Evolutionary conservation across 64 coral and sea anemone genomes (phyloP).

Genomic region (Catalaphyllia jardinei): DNA sequence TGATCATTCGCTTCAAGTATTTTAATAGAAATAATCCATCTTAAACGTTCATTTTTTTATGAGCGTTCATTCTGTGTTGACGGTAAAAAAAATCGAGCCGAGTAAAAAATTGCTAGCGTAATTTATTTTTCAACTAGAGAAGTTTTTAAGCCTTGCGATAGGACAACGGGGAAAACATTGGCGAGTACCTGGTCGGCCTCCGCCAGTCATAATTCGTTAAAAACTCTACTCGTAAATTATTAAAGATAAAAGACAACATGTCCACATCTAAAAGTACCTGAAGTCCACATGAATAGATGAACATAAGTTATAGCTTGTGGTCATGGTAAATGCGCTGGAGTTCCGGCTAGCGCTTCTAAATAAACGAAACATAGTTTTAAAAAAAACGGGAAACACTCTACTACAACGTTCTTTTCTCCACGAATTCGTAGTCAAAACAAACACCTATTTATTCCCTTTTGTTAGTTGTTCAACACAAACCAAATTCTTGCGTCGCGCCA

Average conservation of each 20-base stretch:
- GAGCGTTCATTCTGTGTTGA: not conserved
- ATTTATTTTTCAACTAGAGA: not conserved
- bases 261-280: slow-evolving; percentile 30
- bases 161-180: not conserved
- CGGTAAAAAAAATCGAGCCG: not conserved
- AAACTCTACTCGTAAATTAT: slow-evolving; percentile 29
- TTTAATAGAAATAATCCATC: not conserved
- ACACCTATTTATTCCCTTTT: not conserved
- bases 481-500: slow-evolving; percentile 36
- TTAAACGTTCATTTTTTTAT: not conserved
- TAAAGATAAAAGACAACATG: not conserved
- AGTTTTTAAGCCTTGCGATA: not conserved
- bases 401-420: not conserved
- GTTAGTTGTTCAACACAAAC: not conserved
- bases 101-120: not conserved
- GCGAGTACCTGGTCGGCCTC: not conserved
- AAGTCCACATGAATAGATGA: slow-evolving; percentile 44
- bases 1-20: not conserved
- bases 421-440: not conserved
- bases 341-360: not conserved
- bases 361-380: not conserved
- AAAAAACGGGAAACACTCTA: not conserved
- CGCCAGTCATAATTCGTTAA: not conserved
- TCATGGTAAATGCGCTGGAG: not conserved
- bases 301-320: slow-evolving; percentile 11